phyloP scores from a whole-genome alignment of 2,888 invertebrate genomes.

The Agapostemon virescens region DNA sequence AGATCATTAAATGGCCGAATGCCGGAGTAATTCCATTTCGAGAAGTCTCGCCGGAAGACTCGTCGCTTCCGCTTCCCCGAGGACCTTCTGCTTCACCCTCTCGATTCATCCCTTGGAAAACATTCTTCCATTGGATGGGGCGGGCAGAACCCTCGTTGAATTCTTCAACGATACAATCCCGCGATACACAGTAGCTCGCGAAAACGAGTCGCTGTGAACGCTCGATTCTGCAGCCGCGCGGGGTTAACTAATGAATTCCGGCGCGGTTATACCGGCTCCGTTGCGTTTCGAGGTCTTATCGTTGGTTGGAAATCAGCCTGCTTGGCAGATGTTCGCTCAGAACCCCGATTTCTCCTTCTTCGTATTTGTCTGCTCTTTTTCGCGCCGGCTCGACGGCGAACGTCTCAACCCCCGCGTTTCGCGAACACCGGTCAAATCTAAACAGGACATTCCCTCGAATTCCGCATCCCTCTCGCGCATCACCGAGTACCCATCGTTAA shows the following conservation, averaged over 20 bases:
- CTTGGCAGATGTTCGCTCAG: slow-evolving; percentile 70
- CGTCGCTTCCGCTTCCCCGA: neutral
- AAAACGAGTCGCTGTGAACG: slow-evolving; percentile 60
- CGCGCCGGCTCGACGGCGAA: slow-evolving; percentile 5
- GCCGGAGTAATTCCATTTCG: slow-evolving; percentile 33
- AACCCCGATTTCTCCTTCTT: slow-evolving; percentile 58
- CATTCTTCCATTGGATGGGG: slow-evolving; percentile 24
- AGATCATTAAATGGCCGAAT: neutral
- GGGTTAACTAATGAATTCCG: slow-evolving; percentile 70
- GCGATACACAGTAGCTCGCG: slow-evolving; percentile 24
- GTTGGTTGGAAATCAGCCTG: slow-evolving; percentile 70
- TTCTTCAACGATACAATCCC: slow-evolving; percentile 61
- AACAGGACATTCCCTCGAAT: neutral
- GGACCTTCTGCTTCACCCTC: neutral
- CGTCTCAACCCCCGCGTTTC: slow-evolving; percentile 26
- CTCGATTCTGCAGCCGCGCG: slow-evolving; percentile 23
- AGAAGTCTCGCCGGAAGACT: slow-evolving; percentile 26
- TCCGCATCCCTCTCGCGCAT: neutral
- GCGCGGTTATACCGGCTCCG: slow-evolving; percentile 56
- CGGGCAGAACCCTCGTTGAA: slow-evolving; percentile 36
- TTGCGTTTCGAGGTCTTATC: slow-evolving; percentile 69
- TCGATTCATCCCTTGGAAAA: slow-evolving; percentile 42
- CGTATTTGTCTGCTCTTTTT: slow-evolving; percentile 27
- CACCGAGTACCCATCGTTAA: neutral
- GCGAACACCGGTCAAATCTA: neutral